phyloP scores from a whole-genome alignment of 2,113 vertebrate genomes.

The Eolophus roseicapilla region DNA sequence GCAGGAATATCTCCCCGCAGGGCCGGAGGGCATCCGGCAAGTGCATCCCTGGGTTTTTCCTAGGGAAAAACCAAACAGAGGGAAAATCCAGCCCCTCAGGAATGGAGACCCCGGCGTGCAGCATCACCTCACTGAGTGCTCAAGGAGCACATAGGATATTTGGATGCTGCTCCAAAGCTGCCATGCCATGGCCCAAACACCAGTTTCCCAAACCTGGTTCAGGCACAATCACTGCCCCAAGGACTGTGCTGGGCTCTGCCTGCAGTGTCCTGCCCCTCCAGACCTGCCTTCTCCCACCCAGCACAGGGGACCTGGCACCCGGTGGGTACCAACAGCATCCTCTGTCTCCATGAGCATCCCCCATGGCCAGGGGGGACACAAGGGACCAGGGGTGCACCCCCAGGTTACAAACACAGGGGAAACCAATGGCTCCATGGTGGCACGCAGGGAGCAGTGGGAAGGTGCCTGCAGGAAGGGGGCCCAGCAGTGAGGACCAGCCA shows the following conservation, averaged over 20 bases:
- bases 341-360: fast-evolving
- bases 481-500: fast-evolving
- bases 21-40: fast-evolving
- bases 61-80: neutral
- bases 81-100: neutral
- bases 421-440: neutral
- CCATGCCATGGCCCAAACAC: fast-evolving
- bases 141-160: neutral
- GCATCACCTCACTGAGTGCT: fast-evolving
- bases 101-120: neutral
- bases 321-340: neutral
- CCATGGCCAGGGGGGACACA: neutral
- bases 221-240: fast-evolving
- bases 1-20: fast-evolving
- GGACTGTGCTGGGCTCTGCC: neutral
- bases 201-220: neutral
- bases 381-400: neutral
- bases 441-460: fast-evolving
- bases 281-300: neutral
- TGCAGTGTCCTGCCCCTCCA: neutral
- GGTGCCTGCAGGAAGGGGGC: neutral
- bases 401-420: fast-evolving
- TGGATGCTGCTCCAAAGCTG: neutral
- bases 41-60: neutral
- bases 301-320: neutral